A percentile compares a stretch with the other conserved stretches of the same genome.
phyloP scores from a whole-genome alignment of 92 coral and sea anemone genomes.

The Phenganax marumi region DNA sequence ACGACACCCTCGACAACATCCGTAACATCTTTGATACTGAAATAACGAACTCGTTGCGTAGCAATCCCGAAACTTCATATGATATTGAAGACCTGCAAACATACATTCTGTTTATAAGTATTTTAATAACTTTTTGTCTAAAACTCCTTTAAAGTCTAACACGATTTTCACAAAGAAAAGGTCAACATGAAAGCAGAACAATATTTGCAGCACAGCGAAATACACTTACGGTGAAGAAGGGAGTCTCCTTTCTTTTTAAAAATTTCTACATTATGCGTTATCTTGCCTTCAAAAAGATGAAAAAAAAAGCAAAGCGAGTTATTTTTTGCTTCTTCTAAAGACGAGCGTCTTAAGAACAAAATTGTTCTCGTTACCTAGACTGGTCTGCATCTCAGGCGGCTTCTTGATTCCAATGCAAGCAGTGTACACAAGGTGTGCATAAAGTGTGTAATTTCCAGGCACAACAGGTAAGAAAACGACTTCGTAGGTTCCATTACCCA shows the following conservation, averaged over 20 bases:
- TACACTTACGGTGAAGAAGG: constrained; percentile 31
- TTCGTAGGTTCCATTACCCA: constrained; percentile 70
- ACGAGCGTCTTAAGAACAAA: no score
- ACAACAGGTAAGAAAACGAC: constrained; percentile 57
- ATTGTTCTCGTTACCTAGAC: constrained; percentile 42
- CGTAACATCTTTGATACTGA: constrained; percentile 27
- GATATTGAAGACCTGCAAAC: constrained; percentile 41
- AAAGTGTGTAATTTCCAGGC: constrained; percentile 60
- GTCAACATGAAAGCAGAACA: not conserved
- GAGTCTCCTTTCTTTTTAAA: not conserved
- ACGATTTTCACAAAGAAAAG: not conserved
- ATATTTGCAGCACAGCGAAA: not conserved
- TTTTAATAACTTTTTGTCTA: no score
- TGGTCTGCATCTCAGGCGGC: constrained; percentile 59
- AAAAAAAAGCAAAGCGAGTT: not conserved
- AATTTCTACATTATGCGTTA: constrained; percentile 1
- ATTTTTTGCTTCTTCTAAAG: not conserved
- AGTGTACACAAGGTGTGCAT: constrained; percentile 56
- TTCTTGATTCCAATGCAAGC: constrained; percentile 64
- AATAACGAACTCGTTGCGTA: not conserved
- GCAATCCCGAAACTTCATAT: constrained; percentile 37
- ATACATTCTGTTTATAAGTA: not conserved
- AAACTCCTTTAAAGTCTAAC: no score
- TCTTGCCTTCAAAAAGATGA: constrained; percentile 16
- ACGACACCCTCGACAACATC: constrained; percentile 40